These are phyloP conservation scores for Tinamus major DNA, from an alignment of 2,797 vertebrate species.

Conservation along the genomic window DNA sequence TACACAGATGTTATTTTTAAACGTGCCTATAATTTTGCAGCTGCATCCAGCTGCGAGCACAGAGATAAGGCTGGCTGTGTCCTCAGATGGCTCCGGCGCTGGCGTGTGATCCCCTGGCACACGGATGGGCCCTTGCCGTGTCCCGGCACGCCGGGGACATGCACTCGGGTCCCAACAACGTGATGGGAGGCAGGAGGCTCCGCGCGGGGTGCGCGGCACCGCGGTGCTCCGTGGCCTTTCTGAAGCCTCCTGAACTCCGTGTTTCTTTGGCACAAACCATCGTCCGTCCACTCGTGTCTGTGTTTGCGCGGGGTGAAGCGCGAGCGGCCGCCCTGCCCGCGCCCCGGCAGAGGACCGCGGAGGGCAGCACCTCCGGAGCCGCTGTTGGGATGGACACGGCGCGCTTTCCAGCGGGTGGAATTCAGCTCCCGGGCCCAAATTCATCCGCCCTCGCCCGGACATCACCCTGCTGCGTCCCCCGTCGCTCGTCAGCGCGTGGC, in stretches of 20 bases:
- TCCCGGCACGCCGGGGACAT: rapidly evolving
- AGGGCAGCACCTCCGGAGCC: too few relatives aligned
- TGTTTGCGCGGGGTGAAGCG: neutral
- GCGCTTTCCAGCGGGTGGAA: neutral
- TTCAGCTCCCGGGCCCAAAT: neutral
- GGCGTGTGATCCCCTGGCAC: neutral
- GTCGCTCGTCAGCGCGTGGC: too few relatives aligned
- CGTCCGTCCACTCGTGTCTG: neutral
- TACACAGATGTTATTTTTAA: conserved; percentile 4
- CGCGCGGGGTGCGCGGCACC: too few relatives aligned
- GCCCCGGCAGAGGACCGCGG: neutral
- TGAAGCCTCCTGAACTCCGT: neutral
- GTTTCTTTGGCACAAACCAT: too few relatives aligned
- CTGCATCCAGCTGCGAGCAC: conserved; percentile 10
- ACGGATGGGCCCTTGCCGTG: rapidly evolving
- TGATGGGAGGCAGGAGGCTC: neutral
- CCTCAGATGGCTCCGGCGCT: neutral
- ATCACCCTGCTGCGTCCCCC: neutral
- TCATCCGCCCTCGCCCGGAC: neutral
- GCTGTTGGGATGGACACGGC: neutral
- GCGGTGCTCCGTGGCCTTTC: neutral
- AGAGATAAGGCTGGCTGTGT: neutral
- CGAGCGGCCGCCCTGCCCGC: neutral
- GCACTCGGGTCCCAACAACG: rapidly evolving
- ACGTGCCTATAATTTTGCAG: neutral